phyloP scores from a whole-genome alignment of 23 tunicate genomes.

The Corella eumyota region DNA sequence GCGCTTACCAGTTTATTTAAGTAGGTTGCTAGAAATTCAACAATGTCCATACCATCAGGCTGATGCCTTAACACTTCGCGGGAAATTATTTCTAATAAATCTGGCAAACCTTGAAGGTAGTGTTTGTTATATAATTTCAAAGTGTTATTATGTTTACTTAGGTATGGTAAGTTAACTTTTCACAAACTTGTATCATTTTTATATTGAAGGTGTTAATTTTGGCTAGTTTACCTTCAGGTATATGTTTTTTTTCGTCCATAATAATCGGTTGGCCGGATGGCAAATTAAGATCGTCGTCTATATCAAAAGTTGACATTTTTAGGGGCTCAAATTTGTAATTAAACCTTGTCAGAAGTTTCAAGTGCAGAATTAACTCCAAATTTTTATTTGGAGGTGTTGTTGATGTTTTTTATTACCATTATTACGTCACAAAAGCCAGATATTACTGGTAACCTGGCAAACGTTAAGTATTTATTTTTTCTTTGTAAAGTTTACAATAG shows the following conservation, averaged over 20 bases:
- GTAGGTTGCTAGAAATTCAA: conserved; percentile 26
- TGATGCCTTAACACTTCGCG: conserved; percentile 42
- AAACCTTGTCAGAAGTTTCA: too few species aligned
- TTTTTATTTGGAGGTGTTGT: too few species aligned
- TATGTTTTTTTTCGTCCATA: conserved; percentile 15
- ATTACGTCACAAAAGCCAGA: too few species aligned
- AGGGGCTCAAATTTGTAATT: too few species aligned
- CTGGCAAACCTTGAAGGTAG: conserved; percentile 6
- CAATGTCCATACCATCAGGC: conserved; percentile 33
- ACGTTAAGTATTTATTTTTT: too few species aligned
- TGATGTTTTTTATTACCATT: too few species aligned
- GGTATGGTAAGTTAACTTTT: neutral
- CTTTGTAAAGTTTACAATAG: too few species aligned
- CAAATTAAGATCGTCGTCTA: conserved; percentile 26
- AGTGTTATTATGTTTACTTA: neutral
- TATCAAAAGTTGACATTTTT: too few species aligned
- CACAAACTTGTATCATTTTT: neutral
- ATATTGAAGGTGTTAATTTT: too few species aligned
- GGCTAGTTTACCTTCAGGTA: conserved; percentile 28
- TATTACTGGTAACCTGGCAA: too few species aligned
- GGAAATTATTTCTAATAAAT: conserved; percentile 35
- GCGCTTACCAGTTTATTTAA: conserved; percentile 22
- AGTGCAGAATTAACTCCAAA: too few species aligned
- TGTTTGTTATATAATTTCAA: neutral
- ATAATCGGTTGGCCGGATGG: conserved; percentile 8